phyloP scores from a whole-genome alignment of 2,797 vertebrate genomes.

The Danio aesculapii region DNA sequence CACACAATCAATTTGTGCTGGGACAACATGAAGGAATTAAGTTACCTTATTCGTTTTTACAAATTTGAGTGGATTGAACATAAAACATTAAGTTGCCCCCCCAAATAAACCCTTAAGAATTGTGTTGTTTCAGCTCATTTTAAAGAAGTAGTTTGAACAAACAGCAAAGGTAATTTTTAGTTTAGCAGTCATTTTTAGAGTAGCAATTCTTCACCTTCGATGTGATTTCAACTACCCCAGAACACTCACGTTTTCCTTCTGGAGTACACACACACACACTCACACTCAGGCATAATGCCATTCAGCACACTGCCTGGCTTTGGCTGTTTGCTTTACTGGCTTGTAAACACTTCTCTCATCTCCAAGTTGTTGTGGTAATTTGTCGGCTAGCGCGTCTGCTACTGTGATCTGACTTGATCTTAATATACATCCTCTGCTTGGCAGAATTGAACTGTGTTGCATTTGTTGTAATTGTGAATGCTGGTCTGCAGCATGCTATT shows the following conservation, averaged over 20 bases:
- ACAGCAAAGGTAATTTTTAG: no score
- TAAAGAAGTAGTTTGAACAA: no score
- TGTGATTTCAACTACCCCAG: background rate
- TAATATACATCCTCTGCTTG: background rate
- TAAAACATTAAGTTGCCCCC: no score
- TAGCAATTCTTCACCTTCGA: conserved; percentile 28
- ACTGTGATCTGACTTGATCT: conserved; percentile 1
- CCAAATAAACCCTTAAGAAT: no score
- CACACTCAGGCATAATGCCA: background rate
- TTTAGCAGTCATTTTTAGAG: no score
- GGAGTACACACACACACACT: conserved; percentile 2
- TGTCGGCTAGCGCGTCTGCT: conserved; percentile 19
- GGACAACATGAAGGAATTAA: no score
- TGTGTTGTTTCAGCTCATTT: no score
- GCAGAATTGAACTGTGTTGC: background rate
- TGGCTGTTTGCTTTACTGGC: conserved; percentile 16
- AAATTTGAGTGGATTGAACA: no score
- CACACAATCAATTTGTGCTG: no score
- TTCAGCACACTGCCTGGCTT: conserved; percentile 2
- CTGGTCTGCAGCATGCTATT: background rate
- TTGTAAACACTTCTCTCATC: conserved; percentile 29
- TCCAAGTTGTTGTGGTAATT: conserved; percentile 22
- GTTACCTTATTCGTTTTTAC: no score
- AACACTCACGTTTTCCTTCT: conserved; percentile 18
- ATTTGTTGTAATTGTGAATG: conserved; percentile 9